Evolutionary conservation across 2,113 vertebrate genomes (phyloP), one percentile per base, ranked within the genome.

Genomic region (Hippocampus guttulatus): DNA sequence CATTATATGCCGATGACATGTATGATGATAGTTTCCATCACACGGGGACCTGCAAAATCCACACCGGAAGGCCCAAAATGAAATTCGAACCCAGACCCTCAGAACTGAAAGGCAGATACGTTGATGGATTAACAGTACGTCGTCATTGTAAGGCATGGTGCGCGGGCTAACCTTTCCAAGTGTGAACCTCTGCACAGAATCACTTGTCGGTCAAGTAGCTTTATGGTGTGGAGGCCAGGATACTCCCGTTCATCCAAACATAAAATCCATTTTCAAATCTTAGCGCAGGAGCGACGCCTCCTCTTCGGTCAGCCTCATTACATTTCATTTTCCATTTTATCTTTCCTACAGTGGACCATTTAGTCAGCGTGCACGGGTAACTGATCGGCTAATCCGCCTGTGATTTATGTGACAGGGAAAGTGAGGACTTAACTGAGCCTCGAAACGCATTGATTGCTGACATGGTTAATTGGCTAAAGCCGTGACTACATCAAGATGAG

Each of bases 401-500:
- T 92, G 90, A 93, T 93, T 91, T 90, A 92, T 92, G 90, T 89
- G 90, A 83, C 77, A 84, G 88, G 80, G 81, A 88, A 88, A 79
- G 82, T 73, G 85, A 92, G 81, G 84, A 89, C 84, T 90, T 89
- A 84, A 88, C 86, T 68, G 76, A 79, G 81, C 84, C 79, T 90
- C 73, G 52, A 81, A 89, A 87, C 84, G 71, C 88, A 92, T 90
- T 90, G 91, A 93, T 93, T 90, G 91, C 87, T 90, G 91, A 90
- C 90, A 88, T 87, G 88, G 88, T 90, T 92, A 92, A 92, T 93
- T 91, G 91, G 90, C 86, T 89, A 87, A 91, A 88, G 84, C 88
- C 87, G 88, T 81, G 85, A 85, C 83, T 90, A 90, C 87, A 89
- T 73, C 78, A 87, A 92, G 88, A 90, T 82, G 30, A 80, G 88